Base-by-base conservation (phyloP, 2,888 invertebrate species). In the Netelia melanura region DNA sequence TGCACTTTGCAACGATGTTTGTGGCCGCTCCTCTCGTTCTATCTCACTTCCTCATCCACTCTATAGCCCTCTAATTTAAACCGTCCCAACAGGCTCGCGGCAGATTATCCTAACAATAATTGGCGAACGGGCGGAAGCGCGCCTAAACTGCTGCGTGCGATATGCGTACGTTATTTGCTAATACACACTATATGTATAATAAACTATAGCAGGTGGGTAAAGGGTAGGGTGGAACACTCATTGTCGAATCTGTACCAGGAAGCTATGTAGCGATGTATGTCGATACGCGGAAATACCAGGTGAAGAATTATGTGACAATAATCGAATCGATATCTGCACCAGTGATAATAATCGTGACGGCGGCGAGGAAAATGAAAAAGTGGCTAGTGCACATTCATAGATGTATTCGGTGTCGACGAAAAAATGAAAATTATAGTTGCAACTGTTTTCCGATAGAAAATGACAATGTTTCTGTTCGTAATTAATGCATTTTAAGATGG, bases 71-170 rank as follows among this genome's bases (percentile, higher is more conserved):
- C 88, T 91, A 92, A 92, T 92, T 92, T 92, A 92, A 93, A 92
- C 91, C 90, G 90, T 92, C 92, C 92, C 92, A 90, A 88, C 89
- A 91, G 92, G 90, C 90, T 91, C 89, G 90, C 88, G 89, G 89
- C 90, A 90, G 91, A 91, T 91, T 92, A 92, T 92, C 90, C 91
- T 91, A 90, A 90, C 91, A 91, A 92, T 92, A 91, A 92, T 92
- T 92, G 90, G 90, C 89, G 89, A 85, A 82, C 83, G 78, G 68
- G 48, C 38, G 75, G 52, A 68, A 81, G 71, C 75, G 52, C 71
- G 78, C 83, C 86, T 85, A 84, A 86, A 86, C 81, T 83, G 80
- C 80, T 76, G 82, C 75, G 76, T 76, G 86, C 84, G 84, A 86
- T 87, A 86, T 72, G 81, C 85, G 79, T 85, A 61, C 79, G 80